phyloP scores from a whole-genome alignment of 2,797 vertebrate genomes.

The Xenops minutus region DNA sequence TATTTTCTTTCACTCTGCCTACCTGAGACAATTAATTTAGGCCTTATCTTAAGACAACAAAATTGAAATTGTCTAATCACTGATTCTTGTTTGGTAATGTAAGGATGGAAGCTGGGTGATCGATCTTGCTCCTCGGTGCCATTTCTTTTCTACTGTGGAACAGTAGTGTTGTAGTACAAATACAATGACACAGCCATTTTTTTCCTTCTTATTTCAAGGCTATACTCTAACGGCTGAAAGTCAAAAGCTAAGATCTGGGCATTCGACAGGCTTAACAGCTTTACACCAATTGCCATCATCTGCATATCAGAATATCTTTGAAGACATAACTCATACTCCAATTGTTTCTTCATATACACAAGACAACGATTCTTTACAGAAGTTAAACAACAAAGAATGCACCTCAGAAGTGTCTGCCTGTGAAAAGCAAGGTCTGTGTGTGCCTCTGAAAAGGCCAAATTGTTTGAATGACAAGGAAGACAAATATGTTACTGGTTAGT shows the following conservation, averaged over 20 bases:
- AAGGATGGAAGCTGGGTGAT: not conserved
- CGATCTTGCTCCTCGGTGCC: not conserved
- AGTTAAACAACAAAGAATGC: constrained; percentile 19
- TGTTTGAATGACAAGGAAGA: constrained; percentile 30
- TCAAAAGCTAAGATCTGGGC: constrained; percentile 13
- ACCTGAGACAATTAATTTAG: not conserved
- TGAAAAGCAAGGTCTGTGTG: constrained; percentile 39
- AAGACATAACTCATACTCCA: not conserved
- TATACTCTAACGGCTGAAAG: constrained; percentile 7
- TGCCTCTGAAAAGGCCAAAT: constrained; percentile 31
- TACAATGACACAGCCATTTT: not conserved
- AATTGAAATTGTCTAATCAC: not conserved
- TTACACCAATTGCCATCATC: not conserved
- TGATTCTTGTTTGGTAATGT: not conserved
- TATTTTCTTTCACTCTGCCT: not conserved
- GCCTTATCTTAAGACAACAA: not conserved
- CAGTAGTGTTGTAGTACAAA: not conserved
- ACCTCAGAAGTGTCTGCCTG: constrained; percentile 17
- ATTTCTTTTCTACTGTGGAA: not conserved
- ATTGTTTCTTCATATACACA: not conserved
- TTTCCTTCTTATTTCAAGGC: constrained; percentile 37
- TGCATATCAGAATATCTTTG: constrained; percentile 1
- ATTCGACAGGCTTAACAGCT: not conserved
- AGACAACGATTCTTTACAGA: not conserved
- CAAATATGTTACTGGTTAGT: constrained; percentile 22